These are phyloP conservation scores for Chrysolina oricalcia DNA, from an alignment of 2,888 invertebrate species.

Conservation along the genomic window DNA sequence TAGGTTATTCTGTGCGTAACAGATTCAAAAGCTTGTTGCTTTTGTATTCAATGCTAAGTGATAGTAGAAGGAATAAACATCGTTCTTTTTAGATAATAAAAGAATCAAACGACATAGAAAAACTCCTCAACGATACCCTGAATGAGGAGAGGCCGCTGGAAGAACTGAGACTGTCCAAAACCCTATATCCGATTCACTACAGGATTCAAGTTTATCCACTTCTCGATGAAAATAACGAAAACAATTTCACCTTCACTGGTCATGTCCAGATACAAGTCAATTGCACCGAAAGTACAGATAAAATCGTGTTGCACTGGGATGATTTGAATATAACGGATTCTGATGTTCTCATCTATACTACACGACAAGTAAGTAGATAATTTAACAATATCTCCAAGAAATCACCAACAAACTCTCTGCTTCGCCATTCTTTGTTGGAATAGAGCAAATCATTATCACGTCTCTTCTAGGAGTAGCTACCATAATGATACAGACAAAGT, in stretches of 20 bases:
- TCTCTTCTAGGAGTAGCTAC: too few species aligned
- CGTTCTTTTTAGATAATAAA: conserved; percentile 57
- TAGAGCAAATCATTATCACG: too few species aligned
- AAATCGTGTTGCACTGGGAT: conserved; percentile 66
- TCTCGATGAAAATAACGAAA: conserved; percentile 61
- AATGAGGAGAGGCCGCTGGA: conserved; percentile 61
- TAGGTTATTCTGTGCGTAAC: too few species aligned
- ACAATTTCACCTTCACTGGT: conserved; percentile 67
- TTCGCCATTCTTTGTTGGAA: too few species aligned
- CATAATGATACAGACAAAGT: too few species aligned
- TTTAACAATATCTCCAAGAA: background rate
- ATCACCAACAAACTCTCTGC: too few species aligned
- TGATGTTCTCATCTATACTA: conserved; percentile 60
- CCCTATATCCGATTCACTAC: conserved; percentile 64
- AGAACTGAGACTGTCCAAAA: conserved; percentile 63
- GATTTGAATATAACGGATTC: conserved; percentile 61
- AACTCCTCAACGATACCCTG: conserved; percentile 65
- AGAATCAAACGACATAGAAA: conserved; percentile 66
- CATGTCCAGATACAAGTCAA: conserved; percentile 65
- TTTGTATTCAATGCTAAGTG: too few species aligned
- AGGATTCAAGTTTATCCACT: conserved; percentile 66
- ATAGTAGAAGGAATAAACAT: background rate
- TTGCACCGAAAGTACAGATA: conserved; percentile 63
- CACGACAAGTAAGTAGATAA: conserved; percentile 45
- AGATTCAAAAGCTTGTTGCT: too few species aligned